These are phyloP conservation scores for Lanius collurio DNA, from an alignment of 2,113 vertebrate genomes.

Conservation along the genomic window DNA sequence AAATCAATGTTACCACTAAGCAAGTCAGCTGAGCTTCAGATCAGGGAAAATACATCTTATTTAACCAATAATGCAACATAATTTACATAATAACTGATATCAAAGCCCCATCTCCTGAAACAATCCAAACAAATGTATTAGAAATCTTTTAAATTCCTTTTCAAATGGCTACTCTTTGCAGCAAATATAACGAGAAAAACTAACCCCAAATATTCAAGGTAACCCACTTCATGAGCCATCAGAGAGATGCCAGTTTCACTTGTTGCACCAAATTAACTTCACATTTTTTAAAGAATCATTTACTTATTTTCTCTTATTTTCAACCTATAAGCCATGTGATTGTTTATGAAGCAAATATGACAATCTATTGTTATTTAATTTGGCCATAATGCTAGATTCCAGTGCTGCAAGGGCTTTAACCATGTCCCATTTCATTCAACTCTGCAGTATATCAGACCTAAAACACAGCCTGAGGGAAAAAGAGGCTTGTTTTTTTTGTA, in stretches of 20 bases:
- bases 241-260: background rate
- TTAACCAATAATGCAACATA: background rate
- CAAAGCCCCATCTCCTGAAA: background rate
- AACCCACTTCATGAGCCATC: background rate
- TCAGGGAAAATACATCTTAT: background rate
- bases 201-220: background rate
- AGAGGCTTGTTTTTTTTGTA: background rate
- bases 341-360: background rate
- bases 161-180: background rate
- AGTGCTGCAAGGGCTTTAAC: background rate
- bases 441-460: background rate
- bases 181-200: background rate
- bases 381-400: background rate
- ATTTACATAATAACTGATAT: background rate
- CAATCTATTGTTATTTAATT: background rate
- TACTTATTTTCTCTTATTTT: background rate
- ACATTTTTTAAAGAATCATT: background rate
- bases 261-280: slow-evolving; percentile 8
- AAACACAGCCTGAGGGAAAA: background rate
- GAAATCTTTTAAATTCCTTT: background rate
- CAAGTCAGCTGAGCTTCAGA: background rate
- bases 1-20: background rate
- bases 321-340: background rate
- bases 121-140: background rate
- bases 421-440: background rate